Conservation (phyloP, 2,113 vertebrate species). For the Gavia stellata region DNA sequence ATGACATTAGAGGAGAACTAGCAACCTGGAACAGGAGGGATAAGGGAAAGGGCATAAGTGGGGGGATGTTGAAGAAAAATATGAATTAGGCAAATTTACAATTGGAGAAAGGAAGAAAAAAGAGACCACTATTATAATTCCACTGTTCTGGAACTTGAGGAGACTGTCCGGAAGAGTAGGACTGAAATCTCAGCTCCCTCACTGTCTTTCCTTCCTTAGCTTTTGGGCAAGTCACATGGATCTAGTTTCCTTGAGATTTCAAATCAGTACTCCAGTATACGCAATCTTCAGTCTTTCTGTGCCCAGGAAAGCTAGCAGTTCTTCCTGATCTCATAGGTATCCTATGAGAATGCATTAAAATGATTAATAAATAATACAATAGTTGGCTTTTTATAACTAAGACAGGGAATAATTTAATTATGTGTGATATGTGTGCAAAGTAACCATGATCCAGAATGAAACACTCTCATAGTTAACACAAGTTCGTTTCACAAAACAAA, state of each 20-base stretch:
- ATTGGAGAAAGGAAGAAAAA: neutral
- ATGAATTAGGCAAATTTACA: neutral
- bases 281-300: neutral
- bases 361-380: neutral
- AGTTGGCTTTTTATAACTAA: neutral
- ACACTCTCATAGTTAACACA: neutral
- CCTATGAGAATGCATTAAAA: neutral
- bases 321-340: neutral
- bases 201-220: neutral
- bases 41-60: neutral
- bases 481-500: neutral
- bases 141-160: neutral
- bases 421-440: rapidly evolving
- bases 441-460: neutral
- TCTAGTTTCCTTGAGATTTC: neutral
- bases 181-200: neutral
- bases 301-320: neutral
- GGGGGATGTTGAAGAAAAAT: neutral
- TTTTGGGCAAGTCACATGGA: neutral
- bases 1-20: neutral
- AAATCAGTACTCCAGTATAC: neutral
- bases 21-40: neutral
- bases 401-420: neutral
- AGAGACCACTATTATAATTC: neutral
- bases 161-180: neutral